Evolutionary conservation across 2,113 vertebrate genomes (phyloP).

Genomic region (Ellobius talpinus): DNA sequence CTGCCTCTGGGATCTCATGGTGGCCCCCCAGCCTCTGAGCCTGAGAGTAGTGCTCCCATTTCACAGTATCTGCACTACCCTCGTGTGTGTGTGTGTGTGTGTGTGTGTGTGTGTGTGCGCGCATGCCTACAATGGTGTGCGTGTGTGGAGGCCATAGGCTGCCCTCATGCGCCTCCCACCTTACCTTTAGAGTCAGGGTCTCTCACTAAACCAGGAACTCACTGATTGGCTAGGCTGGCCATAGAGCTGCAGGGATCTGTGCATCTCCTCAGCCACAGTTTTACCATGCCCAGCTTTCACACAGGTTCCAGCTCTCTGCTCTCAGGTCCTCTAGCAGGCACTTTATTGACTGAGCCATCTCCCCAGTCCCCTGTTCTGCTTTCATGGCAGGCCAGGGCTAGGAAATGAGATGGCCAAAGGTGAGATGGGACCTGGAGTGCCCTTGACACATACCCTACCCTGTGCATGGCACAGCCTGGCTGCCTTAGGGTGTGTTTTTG

Average conservation of each 20-base stretch:
- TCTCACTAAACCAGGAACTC: background rate
- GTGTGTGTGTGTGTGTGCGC: too few relatives aligned
- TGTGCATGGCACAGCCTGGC: background rate
- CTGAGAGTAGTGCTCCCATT: background rate
- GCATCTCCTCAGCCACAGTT: background rate
- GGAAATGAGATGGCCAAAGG: background rate
- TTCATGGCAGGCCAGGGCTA: background rate
- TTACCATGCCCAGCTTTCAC: background rate
- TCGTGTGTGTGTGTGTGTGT: background rate
- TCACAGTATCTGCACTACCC: accelerated
- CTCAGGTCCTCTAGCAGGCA: background rate
- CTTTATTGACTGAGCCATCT: background rate
- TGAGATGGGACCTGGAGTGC: background rate
- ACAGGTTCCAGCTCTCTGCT: background rate
- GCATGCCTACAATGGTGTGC: too few relatives aligned
- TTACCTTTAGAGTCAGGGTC: background rate
- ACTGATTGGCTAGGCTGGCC: background rate
- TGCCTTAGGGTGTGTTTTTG: background rate
- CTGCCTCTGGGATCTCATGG: background rate
- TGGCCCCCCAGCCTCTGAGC: background rate
- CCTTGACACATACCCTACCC: background rate
- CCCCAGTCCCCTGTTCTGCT: background rate
- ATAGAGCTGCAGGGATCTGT: background rate
- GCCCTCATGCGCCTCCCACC: background rate
- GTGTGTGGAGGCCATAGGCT: background rate